Conservation (phyloP, 2,888 invertebrate genomes). For the Mimas tiliae region DNA sequence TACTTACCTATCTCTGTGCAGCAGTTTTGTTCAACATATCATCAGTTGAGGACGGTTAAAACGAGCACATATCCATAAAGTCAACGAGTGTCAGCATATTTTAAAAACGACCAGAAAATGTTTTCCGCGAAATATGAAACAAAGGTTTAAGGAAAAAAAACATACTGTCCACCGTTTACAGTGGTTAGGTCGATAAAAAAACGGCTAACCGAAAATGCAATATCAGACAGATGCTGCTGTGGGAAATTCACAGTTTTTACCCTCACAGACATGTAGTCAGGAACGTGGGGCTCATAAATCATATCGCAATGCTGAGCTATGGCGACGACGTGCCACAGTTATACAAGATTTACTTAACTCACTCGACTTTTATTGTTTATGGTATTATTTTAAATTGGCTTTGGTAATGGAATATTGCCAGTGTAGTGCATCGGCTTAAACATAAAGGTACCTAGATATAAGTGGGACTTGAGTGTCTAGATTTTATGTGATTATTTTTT, state of each 20-base stretch:
- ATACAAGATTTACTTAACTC: constrained; percentile 19
- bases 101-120: not conserved
- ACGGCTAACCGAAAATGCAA: constrained; percentile 46
- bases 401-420: not conserved
- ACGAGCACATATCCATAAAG: not conserved
- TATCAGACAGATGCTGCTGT: constrained; percentile 44
- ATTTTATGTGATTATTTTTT: no score
- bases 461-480: no score
- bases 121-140: constrained; percentile 14
- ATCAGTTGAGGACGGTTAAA: not conserved
- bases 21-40: not conserved
- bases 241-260: constrained; percentile 38
- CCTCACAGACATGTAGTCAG: constrained; percentile 26
- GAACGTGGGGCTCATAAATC: constrained; percentile 13
- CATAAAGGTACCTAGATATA: not conserved
- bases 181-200: constrained; percentile 41
- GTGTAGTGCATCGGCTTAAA: not conserved
- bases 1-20: no score
- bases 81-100: not conserved
- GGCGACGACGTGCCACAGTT: constrained; percentile 9
- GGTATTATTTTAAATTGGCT: not conserved
- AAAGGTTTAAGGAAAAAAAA: constrained; percentile 5
- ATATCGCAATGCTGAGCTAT: constrained; percentile 19
- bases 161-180: constrained; percentile 20
- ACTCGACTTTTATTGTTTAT: constrained; percentile 19